Evolutionary conservation across 2,113 vertebrate species (phyloP).

Genomic region (Suncus etruscus): DNA sequence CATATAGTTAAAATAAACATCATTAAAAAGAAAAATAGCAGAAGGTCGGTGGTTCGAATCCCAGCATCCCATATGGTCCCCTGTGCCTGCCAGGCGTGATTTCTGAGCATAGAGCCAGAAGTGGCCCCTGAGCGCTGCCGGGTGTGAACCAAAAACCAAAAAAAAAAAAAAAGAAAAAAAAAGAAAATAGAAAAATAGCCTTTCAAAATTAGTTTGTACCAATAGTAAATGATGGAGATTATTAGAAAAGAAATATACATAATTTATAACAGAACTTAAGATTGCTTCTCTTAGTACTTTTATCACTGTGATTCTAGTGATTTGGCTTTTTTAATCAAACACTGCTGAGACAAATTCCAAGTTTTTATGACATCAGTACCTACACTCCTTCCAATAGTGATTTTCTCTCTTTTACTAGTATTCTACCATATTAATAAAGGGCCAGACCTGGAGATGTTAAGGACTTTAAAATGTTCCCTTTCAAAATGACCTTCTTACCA

Average conservation of each 20-base stretch:
- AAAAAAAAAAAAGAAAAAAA: neutral
- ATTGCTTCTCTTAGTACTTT: neutral
- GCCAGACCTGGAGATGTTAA: neutral
- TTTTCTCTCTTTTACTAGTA: neutral
- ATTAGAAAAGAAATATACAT: constrained; percentile 28
- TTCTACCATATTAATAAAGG: neutral
- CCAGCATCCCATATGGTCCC: too few species aligned
- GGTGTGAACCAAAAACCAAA: too few species aligned
- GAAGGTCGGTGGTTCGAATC: too few species aligned
- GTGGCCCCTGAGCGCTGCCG: too few species aligned
- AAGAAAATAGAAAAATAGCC: constrained; percentile 7
- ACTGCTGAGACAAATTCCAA: neutral
- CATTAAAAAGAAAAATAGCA: neutral
- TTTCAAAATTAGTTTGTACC: neutral
- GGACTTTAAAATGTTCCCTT: constrained; percentile 42
- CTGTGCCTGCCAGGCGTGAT: too few species aligned
- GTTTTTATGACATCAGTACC: constrained; percentile 6
- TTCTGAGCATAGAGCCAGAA: too few species aligned
- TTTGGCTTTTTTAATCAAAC: constrained; percentile 22
- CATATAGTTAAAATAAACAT: neutral
- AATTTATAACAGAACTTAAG: neutral
- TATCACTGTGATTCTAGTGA: neutral
- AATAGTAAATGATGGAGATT: neutral
- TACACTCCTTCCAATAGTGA: neutral
- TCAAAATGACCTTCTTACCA: constrained; percentile 71